These are phyloP conservation scores for Tauraco erythrolophus DNA, from an alignment of 2,113 vertebrate genomes.

Conservation along the genomic window DNA sequence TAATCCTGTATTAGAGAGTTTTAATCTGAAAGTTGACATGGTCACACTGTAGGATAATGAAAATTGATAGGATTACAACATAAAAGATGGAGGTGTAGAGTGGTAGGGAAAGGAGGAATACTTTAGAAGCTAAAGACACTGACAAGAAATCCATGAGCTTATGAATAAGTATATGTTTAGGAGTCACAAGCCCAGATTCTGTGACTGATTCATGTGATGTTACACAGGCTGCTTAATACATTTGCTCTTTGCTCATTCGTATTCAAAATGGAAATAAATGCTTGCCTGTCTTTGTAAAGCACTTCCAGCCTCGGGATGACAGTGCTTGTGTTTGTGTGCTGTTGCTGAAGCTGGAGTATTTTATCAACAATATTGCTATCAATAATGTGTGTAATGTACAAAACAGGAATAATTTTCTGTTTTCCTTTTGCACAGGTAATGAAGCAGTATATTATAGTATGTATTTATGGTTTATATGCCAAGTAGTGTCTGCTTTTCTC, in stretches of 20 bases:
- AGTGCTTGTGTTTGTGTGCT: neutral
- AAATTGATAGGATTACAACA: slow-evolving; percentile 24
- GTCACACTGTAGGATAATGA: neutral
- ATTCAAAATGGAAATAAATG: slow-evolving; percentile 23
- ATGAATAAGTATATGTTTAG: slow-evolving; percentile 6
- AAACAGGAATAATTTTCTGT: neutral
- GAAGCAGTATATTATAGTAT: neutral
- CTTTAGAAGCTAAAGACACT: slow-evolving; percentile 15
- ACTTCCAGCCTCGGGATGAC: neutral
- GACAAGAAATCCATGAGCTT: slow-evolving; percentile 45
- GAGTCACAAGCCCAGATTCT: neutral
- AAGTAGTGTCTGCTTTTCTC: neutral
- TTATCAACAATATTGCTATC: neutral
- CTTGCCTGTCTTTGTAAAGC: neutral
- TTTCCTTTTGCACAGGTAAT: neutral
- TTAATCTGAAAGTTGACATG: slow-evolving; percentile 20
- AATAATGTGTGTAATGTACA: neutral
- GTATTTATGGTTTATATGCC: neutral
- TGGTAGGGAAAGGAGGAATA: neutral
- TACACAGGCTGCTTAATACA: neutral
- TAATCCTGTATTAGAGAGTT: neutral
- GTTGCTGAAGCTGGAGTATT: neutral
- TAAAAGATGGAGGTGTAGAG: neutral
- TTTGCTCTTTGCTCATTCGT: rapidly evolving
- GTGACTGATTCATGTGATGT: neutral